Percentiles rank a stretch among this genome's conserved stretches.
Evolutionary conservation across 2,888 invertebrate genomes (phyloP).

Genomic region (Cenopis cana): DNA sequence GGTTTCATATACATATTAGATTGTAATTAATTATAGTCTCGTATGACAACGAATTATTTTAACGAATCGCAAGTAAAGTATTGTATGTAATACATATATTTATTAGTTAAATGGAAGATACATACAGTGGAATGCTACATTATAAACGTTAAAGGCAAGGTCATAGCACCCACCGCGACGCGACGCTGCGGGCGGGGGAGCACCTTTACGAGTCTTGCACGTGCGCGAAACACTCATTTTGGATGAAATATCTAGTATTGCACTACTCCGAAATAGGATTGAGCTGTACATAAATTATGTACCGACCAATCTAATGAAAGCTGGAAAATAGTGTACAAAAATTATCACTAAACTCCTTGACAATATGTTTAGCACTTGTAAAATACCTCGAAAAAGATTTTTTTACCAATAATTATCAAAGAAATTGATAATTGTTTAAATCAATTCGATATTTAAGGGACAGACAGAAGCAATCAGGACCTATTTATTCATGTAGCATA

Average conservation of each 20-base stretch:
- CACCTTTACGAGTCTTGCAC: constrained; percentile 71
- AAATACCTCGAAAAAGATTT: too few relatives aligned
- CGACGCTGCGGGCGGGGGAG: constrained; percentile 51
- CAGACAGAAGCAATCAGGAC: too few relatives aligned
- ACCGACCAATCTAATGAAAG: constrained; percentile 12
- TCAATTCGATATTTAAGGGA: neutral
- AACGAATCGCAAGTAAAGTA: too few relatives aligned
- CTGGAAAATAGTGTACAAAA: neutral
- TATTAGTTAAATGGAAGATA: neutral
- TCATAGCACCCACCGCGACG: constrained; percentile 44
- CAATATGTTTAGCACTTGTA: neutral
- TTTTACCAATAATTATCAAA: neutral
- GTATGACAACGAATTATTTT: too few relatives aligned
- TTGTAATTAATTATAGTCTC: too few relatives aligned
- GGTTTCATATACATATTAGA: too few relatives aligned
- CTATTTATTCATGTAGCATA: neutral
- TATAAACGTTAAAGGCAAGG: constrained; percentile 41
- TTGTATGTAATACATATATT: neutral
- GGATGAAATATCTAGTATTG: constrained; percentile 71
- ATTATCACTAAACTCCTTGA: neutral
- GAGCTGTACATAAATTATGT: constrained; percentile 13
- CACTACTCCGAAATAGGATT: constrained; percentile 47
- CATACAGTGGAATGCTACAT: neutral
- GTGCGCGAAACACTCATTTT: constrained; percentile 68
- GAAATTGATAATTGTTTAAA: neutral